Base-by-base conservation (phyloP, 1,140 invertebrate species). In the Tribolium castaneum region DNA sequence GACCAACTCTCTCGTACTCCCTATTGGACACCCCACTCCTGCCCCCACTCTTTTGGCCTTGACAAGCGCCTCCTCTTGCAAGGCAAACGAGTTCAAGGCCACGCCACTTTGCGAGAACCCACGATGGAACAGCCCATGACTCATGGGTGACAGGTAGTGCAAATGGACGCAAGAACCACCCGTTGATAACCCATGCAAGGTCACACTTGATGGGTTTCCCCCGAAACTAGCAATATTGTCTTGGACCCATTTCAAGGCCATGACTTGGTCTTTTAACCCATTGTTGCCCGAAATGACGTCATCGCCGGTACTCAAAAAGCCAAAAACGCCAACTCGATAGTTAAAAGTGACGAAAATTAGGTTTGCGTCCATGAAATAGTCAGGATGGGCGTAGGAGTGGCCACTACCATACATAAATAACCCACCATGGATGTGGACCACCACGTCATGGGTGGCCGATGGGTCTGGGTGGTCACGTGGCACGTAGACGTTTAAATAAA, bases 61-160 rank as follows among this genome's bases (percentile, higher is more conserved):
- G 91, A 88, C 1, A 88, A 84, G n/a, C 0, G 93, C 88, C 25
- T 74, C 25, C 2, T 72, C 39, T 50, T 74, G 71, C 6, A 74
- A 13, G 3, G 25, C 50, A 95, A 93, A 97, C 2, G 90, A 90
- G 81, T 90, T 88, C 1, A 95, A 86, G 5, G 92, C 90, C 7
- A 92, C 92, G 0, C 95, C 96, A 83, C 94, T 95, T 86, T 93
- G 90, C 0, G 95, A 91, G 59, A 96, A 92, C 2, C 92, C 94
- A 66, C 91, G 89, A 83, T 90, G 84, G 82, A 93, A 92, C 34
- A 93, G 84, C 77, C 89, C 88, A 84, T 86, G 86, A 3, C 89
- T 86, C 81, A 87, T 83, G 7, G 87, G 87, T 14, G 89, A 89
- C 10, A 90, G 59, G 22, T 89, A 81, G 25, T 89, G 86, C 80